Conservation (phyloP, 2,113 vertebrate genomes). For the Bolborhynchus lineola region DNA sequence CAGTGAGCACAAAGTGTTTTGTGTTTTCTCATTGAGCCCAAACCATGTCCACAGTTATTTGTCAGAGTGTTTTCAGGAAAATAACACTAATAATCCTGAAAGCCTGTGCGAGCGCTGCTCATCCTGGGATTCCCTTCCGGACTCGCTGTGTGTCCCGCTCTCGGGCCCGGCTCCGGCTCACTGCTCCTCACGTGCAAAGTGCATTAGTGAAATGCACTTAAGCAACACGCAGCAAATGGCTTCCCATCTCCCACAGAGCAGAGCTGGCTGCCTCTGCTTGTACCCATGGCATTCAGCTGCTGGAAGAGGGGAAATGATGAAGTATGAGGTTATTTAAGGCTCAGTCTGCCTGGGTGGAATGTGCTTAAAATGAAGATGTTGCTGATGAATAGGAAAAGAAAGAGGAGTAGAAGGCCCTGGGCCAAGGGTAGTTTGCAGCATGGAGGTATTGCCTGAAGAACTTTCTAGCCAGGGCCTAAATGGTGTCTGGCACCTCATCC, state of each 20-base stretch:
- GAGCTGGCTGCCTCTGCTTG: background rate
- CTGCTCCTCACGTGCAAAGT: background rate
- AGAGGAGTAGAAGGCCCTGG: background rate
- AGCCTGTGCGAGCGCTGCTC: background rate
- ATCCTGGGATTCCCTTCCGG: background rate
- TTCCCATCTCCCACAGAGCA: background rate
- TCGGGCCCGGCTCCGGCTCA: background rate
- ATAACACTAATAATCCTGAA: background rate
- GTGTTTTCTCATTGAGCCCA: background rate
- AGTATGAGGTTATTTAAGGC: background rate
- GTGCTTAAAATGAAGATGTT: conserved; percentile 11
- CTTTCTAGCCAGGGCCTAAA: background rate
- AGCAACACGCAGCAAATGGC: background rate
- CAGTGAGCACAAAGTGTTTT: background rate
- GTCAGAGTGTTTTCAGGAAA: background rate
- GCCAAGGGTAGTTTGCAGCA: rapidly evolving
- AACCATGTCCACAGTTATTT: background rate
- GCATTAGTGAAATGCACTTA: background rate
- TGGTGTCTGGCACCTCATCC: background rate
- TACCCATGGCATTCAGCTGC: background rate
- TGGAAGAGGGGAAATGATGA: background rate
- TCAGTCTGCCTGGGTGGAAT: background rate
- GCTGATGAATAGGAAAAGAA: background rate
- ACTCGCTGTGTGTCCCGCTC: background rate
- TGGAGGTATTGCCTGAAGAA: background rate